Evolutionary conservation across 2,113 vertebrate species (phyloP).

Genomic region (Morone chrysops): DNA sequence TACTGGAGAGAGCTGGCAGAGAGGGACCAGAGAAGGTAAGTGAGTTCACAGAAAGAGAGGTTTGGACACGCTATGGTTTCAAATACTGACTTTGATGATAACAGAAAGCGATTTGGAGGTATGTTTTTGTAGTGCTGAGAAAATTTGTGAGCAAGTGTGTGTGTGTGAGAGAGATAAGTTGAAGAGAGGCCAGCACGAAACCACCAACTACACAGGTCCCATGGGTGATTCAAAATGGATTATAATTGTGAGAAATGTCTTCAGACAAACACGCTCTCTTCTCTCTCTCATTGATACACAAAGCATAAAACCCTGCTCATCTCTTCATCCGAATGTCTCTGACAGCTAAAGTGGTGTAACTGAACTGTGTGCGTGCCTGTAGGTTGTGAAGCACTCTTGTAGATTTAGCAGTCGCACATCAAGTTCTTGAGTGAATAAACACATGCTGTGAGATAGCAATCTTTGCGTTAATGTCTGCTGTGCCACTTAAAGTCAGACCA

Average conservation of each 20-base stretch:
- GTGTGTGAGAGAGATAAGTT: not conserved
- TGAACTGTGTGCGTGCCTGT: conserved; percentile 5
- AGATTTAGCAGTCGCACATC: conserved; percentile 18
- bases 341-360: conserved; percentile 20
- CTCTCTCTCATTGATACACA: conserved; percentile 4
- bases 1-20: not conserved
- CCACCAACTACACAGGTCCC: conserved; percentile 37
- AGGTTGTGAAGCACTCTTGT: not conserved
- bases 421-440: conserved; percentile 15
- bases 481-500: not conserved
- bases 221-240: conserved; percentile 67
- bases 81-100: conserved; percentile 54
- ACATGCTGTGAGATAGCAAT: not conserved
- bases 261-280: conserved; percentile 41
- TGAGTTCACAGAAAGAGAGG: conserved; percentile 17
- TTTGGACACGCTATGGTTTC: conserved; percentile 46
- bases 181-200: conserved; percentile 41
- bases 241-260: conserved; percentile 48
- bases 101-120: conserved; percentile 51
- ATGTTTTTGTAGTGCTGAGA: conserved; percentile 40
- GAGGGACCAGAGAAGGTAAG: conserved; percentile 1
- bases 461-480: not conserved
- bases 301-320: conserved; percentile 13
- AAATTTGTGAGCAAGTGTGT: conserved; percentile 9
- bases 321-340: not conserved